Base-by-base conservation (phyloP, 1,140 invertebrate genomes). In the Lerema accius region DNA sequence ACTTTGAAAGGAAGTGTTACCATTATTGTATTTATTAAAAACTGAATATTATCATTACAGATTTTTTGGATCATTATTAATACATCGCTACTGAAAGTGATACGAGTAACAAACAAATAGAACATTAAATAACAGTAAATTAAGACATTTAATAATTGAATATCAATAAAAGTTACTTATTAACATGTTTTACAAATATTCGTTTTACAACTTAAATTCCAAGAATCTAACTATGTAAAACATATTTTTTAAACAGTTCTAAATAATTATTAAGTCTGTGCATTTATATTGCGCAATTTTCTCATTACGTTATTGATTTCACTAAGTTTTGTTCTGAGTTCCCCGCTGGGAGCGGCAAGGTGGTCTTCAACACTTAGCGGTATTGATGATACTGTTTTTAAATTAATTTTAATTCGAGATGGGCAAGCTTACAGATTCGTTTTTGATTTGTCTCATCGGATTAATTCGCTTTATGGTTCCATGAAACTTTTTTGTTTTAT, bases 291-390 rank as follows among this genome's bases (percentile, higher is more conserved):
- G 79, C 79, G 84, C 81, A 88, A 88, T 88, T 80, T 71, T 72
- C 71, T 83, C 84, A 88, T 86, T 86, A 88, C 78, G 78, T 82
- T 85, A 86, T 86, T 85, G 81, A 85, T 86, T 84, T 85, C 82
- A 78, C 78, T 68, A 67, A 78, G 82, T 88, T 81, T 74, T 77
- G 78, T 74, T 75, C 73, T 70, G 60, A 82, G 75, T 76, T 48
- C 74, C 85, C 83, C 78, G 79, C 83, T 81, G 82, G 11, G 77
- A 42, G 53, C 13, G 59, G 60, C 53, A 69, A 69, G 78, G 76
- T 73, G 79, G 74, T 75, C 74, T 69, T 77, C 73, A 67, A 75
- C 78, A 76, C 78, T 71, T 46, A 46, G 13, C 51, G 37, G 32
- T 37, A 51, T 40, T 15, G 51, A 55, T 55, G 51, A 42, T 40